Base-by-base conservation (phyloP, 1,140 invertebrate genomes). In the Lamellibrachia luymesi region DNA sequence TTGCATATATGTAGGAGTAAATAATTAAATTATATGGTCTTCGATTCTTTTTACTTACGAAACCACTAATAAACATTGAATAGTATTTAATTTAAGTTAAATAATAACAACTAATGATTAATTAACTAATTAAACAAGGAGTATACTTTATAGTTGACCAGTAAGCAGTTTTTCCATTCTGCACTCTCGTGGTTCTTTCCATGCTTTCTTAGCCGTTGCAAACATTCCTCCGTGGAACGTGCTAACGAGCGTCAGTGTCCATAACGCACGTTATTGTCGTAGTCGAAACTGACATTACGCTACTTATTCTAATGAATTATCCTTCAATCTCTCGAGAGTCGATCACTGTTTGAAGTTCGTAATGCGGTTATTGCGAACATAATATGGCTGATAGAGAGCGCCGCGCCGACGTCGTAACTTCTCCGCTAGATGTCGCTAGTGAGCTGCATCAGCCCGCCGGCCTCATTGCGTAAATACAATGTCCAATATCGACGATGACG, bases 301-400 rank as follows among this genome's bases (percentile, higher is more conserved):
- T 80, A 80, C 64, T 80, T 80, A 80, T 80, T 80, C 64, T 80
- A 80, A 80, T 80, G 64, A 80, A 80, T 80, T 80, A 80, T 80
- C 64, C 5, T 22, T 22, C 64, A 80, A 80, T 80, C 64, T 80
- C 64, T 80, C 64, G 64, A 80, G 64, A 80, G 1, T 22, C 64
- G 64, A 80, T 80, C 64, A 80, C 25, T 80, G 64, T 80, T 80
- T 80, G 64, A 80, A 80, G 64, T 80, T 22, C 25, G 64, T 80
- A 80, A 80, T 80, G 64, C 64, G 64, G 64, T 80, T 80, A 80
- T 10, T 22, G 64, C 64, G 64, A 80, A 22, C 13, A 80, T 80
- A 80, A 80, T 80, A 80, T 22, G 64, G 64, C 64, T 22, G 64
- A 80, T 8, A 80, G 64, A 8, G 64, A 80, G 38, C 64, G 64